Conservation (phyloP, 2,113 vertebrate genomes). For the Enhydra lutris region DNA sequence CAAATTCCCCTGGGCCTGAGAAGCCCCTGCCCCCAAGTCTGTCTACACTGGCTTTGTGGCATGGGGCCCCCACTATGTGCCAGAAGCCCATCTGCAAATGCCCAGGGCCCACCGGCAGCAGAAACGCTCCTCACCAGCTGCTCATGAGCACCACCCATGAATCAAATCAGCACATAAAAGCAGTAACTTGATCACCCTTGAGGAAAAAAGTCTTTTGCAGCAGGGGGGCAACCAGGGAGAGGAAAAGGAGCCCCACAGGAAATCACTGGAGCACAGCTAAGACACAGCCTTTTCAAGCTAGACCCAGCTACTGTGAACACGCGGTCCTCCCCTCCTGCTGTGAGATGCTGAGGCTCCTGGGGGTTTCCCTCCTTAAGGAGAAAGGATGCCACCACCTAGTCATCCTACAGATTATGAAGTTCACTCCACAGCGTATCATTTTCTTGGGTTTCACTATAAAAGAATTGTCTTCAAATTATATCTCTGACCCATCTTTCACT, state of each 20-base stretch:
- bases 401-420: not conserved
- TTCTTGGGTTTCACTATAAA: not conserved
- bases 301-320: rapidly evolving
- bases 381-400: not conserved
- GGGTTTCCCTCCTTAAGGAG: not conserved
- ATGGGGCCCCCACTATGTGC: rapidly evolving
- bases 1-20: not conserved
- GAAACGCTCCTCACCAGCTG: not conserved
- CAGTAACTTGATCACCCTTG: not conserved
- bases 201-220: not conserved
- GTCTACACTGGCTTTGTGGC: rapidly evolving
- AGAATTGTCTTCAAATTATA: not conserved
- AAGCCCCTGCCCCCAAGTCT: not conserved
- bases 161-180: not conserved
- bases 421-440: not conserved
- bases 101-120: not conserved
- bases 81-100: not conserved
- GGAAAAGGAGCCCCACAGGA: not conserved
- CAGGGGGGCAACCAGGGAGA: not conserved
- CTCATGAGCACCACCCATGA: not conserved
- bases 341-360: rapidly evolving
- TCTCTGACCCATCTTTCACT: not conserved
- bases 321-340: not conserved
- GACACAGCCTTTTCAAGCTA: not conserved
- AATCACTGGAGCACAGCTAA: rapidly evolving